Evolutionary conservation across 1,140 invertebrate species (phyloP).

Genomic region (Drosophila lowei): DNA sequence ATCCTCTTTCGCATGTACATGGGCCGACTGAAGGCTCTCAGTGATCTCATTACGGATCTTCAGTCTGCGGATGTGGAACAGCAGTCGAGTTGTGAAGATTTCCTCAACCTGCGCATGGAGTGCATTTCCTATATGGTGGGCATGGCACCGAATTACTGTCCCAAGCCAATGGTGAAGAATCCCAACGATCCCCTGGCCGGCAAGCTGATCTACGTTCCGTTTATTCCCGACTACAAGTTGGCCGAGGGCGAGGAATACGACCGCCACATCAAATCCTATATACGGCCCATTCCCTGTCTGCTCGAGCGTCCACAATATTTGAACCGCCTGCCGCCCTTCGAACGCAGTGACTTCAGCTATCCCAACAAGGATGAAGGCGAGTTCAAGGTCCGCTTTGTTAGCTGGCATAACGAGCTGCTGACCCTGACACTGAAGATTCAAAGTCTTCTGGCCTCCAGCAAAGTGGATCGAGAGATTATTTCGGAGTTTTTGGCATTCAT

Average conservation of each 20-base stretch:
- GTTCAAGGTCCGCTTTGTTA: slow-evolving; percentile 70
- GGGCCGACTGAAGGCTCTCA: slow-evolving; percentile 71
- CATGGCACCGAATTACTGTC: slow-evolving; percentile 65
- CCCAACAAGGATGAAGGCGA: slow-evolving; percentile 79
- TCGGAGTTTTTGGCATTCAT: slow-evolving; percentile 80
- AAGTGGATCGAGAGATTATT: slow-evolving; percentile 74
- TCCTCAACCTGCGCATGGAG: slow-evolving; percentile 74
- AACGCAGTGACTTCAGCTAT: slow-evolving; percentile 73
- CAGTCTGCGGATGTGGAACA: slow-evolving; percentile 77
- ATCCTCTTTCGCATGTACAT: slow-evolving; percentile 82
- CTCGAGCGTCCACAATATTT: slow-evolving; percentile 77
- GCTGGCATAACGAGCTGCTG: slow-evolving; percentile 76
- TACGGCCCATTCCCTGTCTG: slow-evolving; percentile 74
- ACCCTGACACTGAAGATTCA: slow-evolving; percentile 78
- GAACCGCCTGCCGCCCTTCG: slow-evolving; percentile 75
- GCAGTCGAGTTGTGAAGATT: slow-evolving; percentile 65
- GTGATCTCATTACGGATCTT: slow-evolving; percentile 76
- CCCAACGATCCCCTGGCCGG: slow-evolving; percentile 37
- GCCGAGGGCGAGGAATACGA: slow-evolving; percentile 65
- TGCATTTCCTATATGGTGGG: slow-evolving; percentile 77
- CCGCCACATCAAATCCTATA: slow-evolving; percentile 65
- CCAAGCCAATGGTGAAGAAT: slow-evolving; percentile 48
- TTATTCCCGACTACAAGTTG: slow-evolving; percentile 78
- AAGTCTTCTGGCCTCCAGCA: slow-evolving; percentile 66
- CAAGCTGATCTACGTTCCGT: slow-evolving; percentile 71